Evolutionary conservation across 2,113 vertebrate species (phyloP).

Genomic region (Phrynocephalus versicolor): DNA sequence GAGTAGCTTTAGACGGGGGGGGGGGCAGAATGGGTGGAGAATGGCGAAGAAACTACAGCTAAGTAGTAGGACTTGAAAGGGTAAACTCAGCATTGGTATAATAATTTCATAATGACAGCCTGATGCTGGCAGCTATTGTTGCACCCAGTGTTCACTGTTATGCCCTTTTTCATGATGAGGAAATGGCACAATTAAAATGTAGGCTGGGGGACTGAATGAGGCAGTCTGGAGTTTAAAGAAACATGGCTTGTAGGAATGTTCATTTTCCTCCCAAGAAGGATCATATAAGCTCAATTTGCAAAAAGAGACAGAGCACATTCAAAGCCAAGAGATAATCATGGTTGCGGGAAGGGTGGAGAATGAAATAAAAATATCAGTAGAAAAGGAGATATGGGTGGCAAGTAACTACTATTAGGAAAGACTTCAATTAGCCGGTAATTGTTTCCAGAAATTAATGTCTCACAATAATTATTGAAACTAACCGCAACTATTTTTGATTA

Average conservation of each 20-base stretch:
- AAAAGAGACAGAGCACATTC: conserved; percentile 24
- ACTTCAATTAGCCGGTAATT: conserved; percentile 43
- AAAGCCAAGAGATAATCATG: conserved; percentile 20
- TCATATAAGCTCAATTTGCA: neutral
- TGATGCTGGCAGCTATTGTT: conserved; percentile 3
- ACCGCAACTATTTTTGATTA: conserved; percentile 25
- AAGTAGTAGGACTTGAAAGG: neutral
- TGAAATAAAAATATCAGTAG: conserved; percentile 24
- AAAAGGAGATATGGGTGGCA: conserved; percentile 15
- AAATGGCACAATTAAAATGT: conserved; percentile 26
- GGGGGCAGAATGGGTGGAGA: neutral
- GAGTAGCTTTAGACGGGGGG: neutral
- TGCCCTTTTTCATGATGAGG: conserved; percentile 12
- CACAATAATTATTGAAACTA: conserved; percentile 24
- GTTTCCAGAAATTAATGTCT: conserved; percentile 48
- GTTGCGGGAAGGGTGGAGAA: conserved; percentile 22
- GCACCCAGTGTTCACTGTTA: conserved; percentile 12
- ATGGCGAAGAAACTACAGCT: neutral
- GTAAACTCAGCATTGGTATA: neutral
- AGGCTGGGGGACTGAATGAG: conserved; percentile 8
- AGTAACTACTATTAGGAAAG: conserved; percentile 29
- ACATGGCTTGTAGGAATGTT: neutral
- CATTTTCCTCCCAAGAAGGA: conserved; percentile 11
- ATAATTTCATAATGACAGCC: neutral
- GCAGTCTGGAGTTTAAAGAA: neutral